Evolutionary conservation across 2,113 vertebrate species (phyloP), one percentile per base, ranked within the genome.

Genomic region (Tonatia bakeri): DNA sequence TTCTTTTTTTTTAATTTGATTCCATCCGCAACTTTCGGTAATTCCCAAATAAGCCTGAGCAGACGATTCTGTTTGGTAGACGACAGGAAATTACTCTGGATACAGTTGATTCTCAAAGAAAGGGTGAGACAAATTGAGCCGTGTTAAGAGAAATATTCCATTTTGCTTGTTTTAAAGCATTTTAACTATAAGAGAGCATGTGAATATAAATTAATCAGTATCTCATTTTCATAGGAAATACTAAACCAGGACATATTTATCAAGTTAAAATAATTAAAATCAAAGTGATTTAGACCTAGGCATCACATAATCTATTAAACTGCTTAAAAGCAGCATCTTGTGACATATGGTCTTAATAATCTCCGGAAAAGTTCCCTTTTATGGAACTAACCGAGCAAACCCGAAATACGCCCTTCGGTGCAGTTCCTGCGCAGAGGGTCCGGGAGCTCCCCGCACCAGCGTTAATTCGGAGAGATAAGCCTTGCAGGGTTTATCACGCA

Each of bases 21-120:
- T 73, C 81, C 91, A 97, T 98, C 95, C 97, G 94, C 75, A 96
- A 94, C 96, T 97, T 96, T 92, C 82, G 95, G 7, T 94, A 96
- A 98, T 97, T 97, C 96, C 97, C 94, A 92, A 96, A 96, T 92
- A 97, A 98, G 87, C 54, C 92, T 97, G 98, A 96, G 81, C 31
- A 96, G 89, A 93, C 36, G 73, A 79, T 77, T 97, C 95, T 96
- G 98, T 97, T 96, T 93, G 75, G 67, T 88, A 43, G 86, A 79
- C n/a, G 95, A 84, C 59, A 95, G 70, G 59, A 92, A 97, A 92
- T 96, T 92, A 76, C 84, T 97, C 87, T 70, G 75, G 70, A 92
- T 94, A 69, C 94, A 73, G 26, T 73, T 94, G 56, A 77, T 94
- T 94, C 19, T 3, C 22, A 72, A 90, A 12, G 67, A 92, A 81